These are phyloP conservation scores for Trachymyrmex cornetzi DNA, from an alignment of 1,140 invertebrate species.

Conservation along the genomic window DNA sequence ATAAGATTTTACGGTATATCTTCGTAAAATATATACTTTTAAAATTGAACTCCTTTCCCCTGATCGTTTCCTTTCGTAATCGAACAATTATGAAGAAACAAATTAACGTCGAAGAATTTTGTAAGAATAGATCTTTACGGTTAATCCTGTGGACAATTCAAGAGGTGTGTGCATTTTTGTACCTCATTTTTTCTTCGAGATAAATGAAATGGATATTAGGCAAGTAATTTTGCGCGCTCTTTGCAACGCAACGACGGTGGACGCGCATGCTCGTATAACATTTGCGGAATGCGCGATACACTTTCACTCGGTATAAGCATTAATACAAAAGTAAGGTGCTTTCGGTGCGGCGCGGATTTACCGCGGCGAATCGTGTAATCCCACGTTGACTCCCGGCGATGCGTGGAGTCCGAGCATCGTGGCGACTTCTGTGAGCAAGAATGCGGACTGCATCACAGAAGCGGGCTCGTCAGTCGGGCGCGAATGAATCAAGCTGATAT, in stretches of 20 bases:
- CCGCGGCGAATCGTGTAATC: constrained; percentile 34
- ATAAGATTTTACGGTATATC: background rate
- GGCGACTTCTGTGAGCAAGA: constrained; percentile 68
- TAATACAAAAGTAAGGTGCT: constrained; percentile 60
- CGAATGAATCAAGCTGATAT: constrained; percentile 36
- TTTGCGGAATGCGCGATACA: constrained; percentile 56
- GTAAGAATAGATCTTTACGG: background rate
- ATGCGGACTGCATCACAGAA: constrained; percentile 30
- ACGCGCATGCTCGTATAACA: constrained; percentile 33
- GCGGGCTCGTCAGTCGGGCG: constrained; percentile 41
- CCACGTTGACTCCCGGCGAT: constrained; percentile 2
- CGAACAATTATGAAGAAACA: background rate
- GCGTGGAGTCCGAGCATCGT: constrained; percentile 47
- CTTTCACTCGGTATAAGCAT: constrained; percentile 56
- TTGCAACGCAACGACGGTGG: constrained; percentile 5
- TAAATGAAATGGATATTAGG: background rate
- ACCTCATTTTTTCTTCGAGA: background rate
- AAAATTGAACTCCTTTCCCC: background rate
- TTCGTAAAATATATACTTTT: background rate
- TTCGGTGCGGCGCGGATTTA: constrained; percentile 48
- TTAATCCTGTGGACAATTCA: background rate
- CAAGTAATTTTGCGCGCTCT: background rate
- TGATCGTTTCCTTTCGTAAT: background rate
- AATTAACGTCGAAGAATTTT: background rate
- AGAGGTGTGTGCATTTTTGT: background rate